Conservation (phyloP, 1,140 invertebrate genomes). For the Matsumurasca onukii region DNA sequence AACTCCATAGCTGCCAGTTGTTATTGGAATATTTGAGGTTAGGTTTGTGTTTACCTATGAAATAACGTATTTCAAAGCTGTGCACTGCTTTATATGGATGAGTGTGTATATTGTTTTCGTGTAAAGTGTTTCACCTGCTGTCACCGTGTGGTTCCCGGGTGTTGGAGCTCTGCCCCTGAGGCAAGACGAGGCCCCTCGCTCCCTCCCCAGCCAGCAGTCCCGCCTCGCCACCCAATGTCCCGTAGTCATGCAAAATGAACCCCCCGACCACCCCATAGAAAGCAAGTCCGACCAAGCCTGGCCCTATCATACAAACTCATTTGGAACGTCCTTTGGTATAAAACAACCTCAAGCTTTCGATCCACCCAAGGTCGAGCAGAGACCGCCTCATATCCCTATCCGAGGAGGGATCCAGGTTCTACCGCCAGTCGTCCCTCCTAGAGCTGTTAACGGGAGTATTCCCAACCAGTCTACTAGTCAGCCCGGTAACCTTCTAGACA, state of each 20-base stretch:
- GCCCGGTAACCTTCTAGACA: background rate
- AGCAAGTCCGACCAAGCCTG: slow-evolving; percentile 12
- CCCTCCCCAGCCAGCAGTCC: slow-evolving; percentile 33
- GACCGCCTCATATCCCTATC: slow-evolving; percentile 12
- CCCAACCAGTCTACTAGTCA: background rate
- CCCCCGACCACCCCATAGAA: background rate
- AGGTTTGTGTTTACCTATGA: background rate
- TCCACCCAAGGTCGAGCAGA: slow-evolving; percentile 10
- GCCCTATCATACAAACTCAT: slow-evolving; percentile 35
- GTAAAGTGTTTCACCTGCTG: slow-evolving; percentile 6
- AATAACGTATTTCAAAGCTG: background rate
- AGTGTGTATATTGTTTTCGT: slow-evolving; percentile 1
- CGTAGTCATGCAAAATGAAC: slow-evolving; percentile 32
- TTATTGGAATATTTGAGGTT: background rate
- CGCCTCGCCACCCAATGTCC: slow-evolving; percentile 35
- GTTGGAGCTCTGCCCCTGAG: slow-evolving; percentile 43
- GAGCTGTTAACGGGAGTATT: slow-evolving; percentile 24
- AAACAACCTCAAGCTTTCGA: slow-evolving; percentile 23
- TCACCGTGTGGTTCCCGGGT: slow-evolving; percentile 43
- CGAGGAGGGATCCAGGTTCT: slow-evolving; percentile 39
- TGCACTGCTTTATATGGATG: background rate
- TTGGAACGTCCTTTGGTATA: slow-evolving; percentile 21
- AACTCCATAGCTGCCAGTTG: no score
- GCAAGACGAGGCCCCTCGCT: slow-evolving; percentile 37
- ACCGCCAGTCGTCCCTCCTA: slow-evolving; percentile 37